phyloP scores from a whole-genome alignment of 2,113 vertebrate species.

The Globicephala melas region DNA sequence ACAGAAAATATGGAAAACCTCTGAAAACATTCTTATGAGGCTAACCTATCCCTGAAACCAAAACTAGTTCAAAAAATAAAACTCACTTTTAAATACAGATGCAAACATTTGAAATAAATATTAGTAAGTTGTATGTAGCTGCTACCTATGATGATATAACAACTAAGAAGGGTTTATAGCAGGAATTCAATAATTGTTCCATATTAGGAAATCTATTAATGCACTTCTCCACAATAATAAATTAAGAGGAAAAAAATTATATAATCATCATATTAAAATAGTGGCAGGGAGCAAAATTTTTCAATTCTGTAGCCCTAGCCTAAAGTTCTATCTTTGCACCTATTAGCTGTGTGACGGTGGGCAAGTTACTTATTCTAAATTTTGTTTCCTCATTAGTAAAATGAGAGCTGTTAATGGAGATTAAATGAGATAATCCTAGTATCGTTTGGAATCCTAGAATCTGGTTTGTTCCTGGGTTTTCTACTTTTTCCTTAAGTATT shows the following conservation, averaged over 20 bases:
- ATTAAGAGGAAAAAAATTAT: not conserved
- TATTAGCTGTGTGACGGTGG: not conserved
- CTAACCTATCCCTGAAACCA: not conserved
- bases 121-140: not conserved
- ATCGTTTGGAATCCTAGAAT: not conserved
- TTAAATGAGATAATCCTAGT: not conserved
- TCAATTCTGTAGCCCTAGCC: not conserved
- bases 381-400: not conserved
- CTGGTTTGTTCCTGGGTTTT: not conserved
- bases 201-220: not conserved
- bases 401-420: not conserved
- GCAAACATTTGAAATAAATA: not conserved
- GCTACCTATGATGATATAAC: not conserved
- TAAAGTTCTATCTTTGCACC: not conserved
- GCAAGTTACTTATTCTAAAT: not conserved
- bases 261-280: not conserved
- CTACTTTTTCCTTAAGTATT: not conserved
- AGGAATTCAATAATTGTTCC: not conserved
- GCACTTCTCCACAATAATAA: not conserved
- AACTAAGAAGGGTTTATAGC: not conserved
- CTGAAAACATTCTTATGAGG: not conserved
- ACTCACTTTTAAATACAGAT: not conserved
- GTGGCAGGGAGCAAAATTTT: not conserved
- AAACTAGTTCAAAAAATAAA: not conserved
- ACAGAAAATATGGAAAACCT: not conserved